Percentiles rank a stretch among this genome's conserved stretches.
phyloP scores from a whole-genome alignment of 1,140 invertebrate genomes.

The Bombus superbus region DNA sequence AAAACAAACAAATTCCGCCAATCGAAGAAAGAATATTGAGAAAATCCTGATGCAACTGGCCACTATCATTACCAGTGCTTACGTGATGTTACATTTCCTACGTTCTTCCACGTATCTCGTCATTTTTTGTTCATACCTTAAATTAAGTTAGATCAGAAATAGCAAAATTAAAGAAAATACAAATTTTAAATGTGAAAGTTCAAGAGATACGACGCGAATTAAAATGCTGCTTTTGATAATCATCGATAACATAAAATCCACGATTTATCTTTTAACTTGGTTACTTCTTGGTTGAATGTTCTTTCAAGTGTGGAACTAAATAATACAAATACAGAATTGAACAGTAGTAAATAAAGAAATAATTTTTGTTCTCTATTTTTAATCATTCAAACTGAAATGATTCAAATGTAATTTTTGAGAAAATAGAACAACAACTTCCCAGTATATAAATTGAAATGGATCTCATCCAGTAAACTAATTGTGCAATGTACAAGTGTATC shows the following conservation, averaged over 20 bases:
- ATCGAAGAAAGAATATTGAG: too few species aligned
- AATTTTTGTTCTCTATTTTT: background rate
- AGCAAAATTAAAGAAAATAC: too few species aligned
- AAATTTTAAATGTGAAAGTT: too few species aligned
- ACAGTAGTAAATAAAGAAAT: background rate
- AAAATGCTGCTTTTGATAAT: background rate
- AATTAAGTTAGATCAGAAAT: too few species aligned
- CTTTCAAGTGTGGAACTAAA: background rate
- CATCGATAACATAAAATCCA: background rate
- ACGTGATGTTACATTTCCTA: background rate
- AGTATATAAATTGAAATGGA: background rate
- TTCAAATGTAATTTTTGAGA: too few species aligned
- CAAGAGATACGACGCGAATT: background rate
- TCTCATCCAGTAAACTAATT: background rate
- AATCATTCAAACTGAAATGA: background rate
- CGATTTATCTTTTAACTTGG: background rate
- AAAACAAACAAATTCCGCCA: background rate
- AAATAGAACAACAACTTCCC: background rate
- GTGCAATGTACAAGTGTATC: background rate
- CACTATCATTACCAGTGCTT: background rate
- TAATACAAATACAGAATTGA: too few species aligned
- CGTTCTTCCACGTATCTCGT: too few species aligned
- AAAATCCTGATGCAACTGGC: background rate
- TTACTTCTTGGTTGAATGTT: background rate
- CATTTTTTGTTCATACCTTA: too few species aligned